phyloP scores from a whole-genome alignment of 2,888 invertebrate genomes.

The Acanthopleura granulata region DNA sequence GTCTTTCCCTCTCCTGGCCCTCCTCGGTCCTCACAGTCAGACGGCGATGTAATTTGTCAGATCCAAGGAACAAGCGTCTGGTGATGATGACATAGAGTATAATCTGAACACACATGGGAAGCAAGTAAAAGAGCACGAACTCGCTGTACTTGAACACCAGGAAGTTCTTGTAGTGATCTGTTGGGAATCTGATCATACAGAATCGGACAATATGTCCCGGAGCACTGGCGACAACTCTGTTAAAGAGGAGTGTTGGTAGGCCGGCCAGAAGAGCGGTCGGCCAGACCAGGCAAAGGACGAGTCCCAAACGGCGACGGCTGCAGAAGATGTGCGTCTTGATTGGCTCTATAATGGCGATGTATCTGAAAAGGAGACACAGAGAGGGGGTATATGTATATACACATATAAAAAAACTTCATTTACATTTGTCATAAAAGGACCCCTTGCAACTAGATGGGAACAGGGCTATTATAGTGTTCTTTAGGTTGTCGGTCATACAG shows the following conservation, averaged over 20 bases:
- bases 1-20: slow-evolving; percentile 40
- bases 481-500: no score
- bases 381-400: no score
- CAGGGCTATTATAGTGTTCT: no score
- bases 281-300: slow-evolving; percentile 67
- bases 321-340: slow-evolving; percentile 69
- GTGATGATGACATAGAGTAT: slow-evolving; percentile 65
- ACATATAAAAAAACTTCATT: no score
- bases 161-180: slow-evolving; percentile 44
- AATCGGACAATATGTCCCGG: slow-evolving; percentile 47
- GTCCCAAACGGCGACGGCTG: slow-evolving; percentile 60
- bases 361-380: slow-evolving; percentile 54
- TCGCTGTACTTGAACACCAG: slow-evolving; percentile 64
- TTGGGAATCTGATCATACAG: slow-evolving; percentile 62
- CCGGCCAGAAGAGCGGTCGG: slow-evolving; percentile 62
- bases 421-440: no score
- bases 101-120: slow-evolving; percentile 65
- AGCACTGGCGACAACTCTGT: slow-evolving; percentile 46
- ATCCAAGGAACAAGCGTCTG: slow-evolving; percentile 61
- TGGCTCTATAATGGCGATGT: slow-evolving; percentile 69
- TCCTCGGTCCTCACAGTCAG: slow-evolving; percentile 44
- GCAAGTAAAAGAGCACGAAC: slow-evolving; percentile 65
- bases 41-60: slow-evolving; percentile 53
- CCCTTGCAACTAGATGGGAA: no score
- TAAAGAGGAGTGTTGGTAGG: slow-evolving; percentile 64